Evolutionary conservation across 2,797 vertebrate genomes (phyloP), one percentile per base, ranked within the genome.

Genomic region (Uromys caudimaculatus): DNA sequence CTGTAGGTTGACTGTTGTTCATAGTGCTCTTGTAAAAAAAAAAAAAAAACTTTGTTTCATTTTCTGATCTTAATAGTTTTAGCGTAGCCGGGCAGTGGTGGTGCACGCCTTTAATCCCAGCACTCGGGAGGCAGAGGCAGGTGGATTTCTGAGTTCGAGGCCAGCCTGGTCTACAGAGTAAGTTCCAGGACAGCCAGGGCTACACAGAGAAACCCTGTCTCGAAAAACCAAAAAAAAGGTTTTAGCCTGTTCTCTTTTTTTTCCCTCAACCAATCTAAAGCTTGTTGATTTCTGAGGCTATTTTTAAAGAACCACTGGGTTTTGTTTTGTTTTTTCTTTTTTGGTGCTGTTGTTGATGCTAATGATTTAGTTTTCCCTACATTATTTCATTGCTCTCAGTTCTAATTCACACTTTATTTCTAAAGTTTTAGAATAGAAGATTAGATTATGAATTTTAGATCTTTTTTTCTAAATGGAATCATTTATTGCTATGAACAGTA

Each of bases 1-100:
- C 27, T 38, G 14, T 58, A 64, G 84, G 10, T 56, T 13, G 47
- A 11, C 16, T 44, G 38, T 6, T 64, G 41, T 64, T 67, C 29
- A 35, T 11, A 23, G 82, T 67, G 19, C 35, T 75, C 11, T 62
- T 85, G 44, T 90, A 44, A 8, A 90, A 44, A 29, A 44, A 44
- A 44, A 44, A 44, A 44, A 44, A n/a, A n/a, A n/a, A n/a, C n/a
- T 90, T 64, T 84, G 38, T 90, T 87, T 88, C 7, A 85, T 76
- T 90, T 89, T 56, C 44, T 95, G 71, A 90, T 62, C 52, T 93
- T 88, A 79, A 58, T 19, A 67, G 54, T 88, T 96, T 44, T 78
- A 90, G 11, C 64, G n/a, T n/a, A n/a, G n/a, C n/a, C n/a, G n/a
- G n/a, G n/a, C n/a, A n/a, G n/a, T n/a, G n/a, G n/a, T n/a, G n/a